Percentiles rank a stretch among this genome's conserved stretches.
phyloP scores from a whole-genome alignment of 2,113 vertebrate genomes.

The Geococcyx californianus region DNA sequence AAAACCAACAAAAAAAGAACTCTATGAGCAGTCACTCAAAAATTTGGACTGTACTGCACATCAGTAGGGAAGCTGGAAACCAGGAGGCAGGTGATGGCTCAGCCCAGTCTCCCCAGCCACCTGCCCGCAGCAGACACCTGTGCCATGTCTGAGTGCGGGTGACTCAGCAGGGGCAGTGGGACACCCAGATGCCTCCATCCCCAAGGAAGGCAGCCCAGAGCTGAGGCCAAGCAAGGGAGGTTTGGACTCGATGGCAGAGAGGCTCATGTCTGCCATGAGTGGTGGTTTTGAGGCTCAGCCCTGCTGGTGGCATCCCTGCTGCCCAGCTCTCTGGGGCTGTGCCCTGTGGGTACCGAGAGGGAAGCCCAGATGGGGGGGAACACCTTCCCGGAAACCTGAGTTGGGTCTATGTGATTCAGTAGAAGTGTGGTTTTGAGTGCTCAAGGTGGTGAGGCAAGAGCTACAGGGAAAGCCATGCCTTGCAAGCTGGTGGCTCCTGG shows the following conservation, averaged over 20 bases:
- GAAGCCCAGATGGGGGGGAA: neutral
- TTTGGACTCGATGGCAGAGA: neutral
- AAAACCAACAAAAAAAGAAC: neutral
- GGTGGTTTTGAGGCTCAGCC: neutral
- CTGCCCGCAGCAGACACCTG: neutral
- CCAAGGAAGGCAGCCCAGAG: neutral
- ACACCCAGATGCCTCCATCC: neutral
- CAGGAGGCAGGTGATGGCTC: neutral
- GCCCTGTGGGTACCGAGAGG: neutral
- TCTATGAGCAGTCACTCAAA: neutral
- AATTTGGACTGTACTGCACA: neutral
- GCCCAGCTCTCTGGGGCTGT: neutral
- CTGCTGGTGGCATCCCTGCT: neutral
- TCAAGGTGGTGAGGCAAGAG: fast-evolving
- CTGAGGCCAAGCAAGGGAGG: neutral
- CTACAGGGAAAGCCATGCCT: neutral
- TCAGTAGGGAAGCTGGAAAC: neutral
- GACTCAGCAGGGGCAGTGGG: neutral
- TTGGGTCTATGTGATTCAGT: neutral
- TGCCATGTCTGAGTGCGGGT: fast-evolving
- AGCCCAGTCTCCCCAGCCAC: neutral
- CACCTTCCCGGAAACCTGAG: fast-evolving
- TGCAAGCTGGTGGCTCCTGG: neutral
- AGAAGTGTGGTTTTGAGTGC: neutral
- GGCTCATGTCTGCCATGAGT: neutral